A percentile compares a stretch with the other conserved stretches of the same genome.
These are phyloP conservation scores for Onchidella celtica DNA, from an alignment of 2,888 invertebrate genomes.

Conservation along the genomic window DNA sequence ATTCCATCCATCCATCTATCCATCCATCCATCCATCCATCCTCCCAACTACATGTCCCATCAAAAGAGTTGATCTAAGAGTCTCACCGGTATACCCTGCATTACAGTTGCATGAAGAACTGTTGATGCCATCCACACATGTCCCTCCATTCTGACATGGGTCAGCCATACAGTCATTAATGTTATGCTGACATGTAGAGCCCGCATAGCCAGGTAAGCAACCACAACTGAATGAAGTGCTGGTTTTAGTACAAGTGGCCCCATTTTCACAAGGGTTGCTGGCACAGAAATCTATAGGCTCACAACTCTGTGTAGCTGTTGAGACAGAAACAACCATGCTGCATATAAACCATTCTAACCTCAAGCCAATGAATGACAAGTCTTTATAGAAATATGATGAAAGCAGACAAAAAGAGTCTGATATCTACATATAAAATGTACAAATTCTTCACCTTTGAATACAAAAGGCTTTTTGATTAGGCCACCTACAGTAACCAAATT, in stretches of 20 bases:
- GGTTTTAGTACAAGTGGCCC: conserved; percentile 49
- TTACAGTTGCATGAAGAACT: conserved; percentile 63
- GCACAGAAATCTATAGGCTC: conserved; percentile 55
- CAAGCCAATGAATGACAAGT: neutral
- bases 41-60: no score
- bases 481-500: no score
- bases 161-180: conserved; percentile 89
- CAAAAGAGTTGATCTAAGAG: no score
- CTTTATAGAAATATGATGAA: neutral
- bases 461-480: no score
- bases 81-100: conserved; percentile 65
- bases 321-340: neutral
- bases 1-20: no score
- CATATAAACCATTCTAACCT: neutral
- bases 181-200: conserved; percentile 66
- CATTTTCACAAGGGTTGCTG: conserved; percentile 58
- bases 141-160: conserved; percentile 90
- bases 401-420: neutral
- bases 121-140: conserved; percentile 82
- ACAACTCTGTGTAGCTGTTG: conserved; percentile 17
- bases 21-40: no score
- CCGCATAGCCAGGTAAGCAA: conserved; percentile 63
- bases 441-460: no score
- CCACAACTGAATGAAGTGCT: conserved; percentile 56
- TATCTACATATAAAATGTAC: no score